Evolutionary conservation across 2,888 invertebrate genomes (phyloP).

Genomic region (Oeneis ivallda): DNA sequence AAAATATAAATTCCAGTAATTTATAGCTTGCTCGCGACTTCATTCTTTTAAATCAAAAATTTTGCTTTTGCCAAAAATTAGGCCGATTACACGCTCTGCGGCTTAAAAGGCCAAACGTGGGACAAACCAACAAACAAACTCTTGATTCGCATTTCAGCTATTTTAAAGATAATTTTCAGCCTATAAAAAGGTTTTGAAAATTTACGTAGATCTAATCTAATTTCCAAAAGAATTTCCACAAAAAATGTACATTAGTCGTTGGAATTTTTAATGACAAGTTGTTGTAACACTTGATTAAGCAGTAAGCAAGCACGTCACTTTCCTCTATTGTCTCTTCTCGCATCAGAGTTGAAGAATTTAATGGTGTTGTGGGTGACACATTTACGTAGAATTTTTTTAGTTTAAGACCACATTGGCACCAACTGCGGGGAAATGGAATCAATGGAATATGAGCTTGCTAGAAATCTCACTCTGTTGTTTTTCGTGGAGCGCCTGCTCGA

Average conservation of each 20-base stretch:
- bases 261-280: constrained; percentile 4
- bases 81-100: too few species aligned
- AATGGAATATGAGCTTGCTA: constrained; percentile 95
- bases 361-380: constrained; percentile 82
- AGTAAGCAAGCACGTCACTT: constrained; percentile 56
- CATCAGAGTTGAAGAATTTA: constrained; percentile 72
- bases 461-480: constrained; percentile 98
- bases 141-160: too few species aligned
- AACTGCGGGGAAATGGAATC: constrained; percentile 90
- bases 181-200: too few species aligned
- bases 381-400: constrained; percentile 79
- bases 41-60: too few species aligned
- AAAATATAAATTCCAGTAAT: too few species aligned
- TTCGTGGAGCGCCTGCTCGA: constrained; percentile 99
- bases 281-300: constrained; percentile 48
- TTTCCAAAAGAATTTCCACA: constrained; percentile 5
- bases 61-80: too few species aligned
- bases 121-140: too few species aligned
- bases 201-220: not conserved
- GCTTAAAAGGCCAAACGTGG: too few species aligned
- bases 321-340: constrained; percentile 65
- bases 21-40: too few species aligned
- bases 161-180: too few species aligned
- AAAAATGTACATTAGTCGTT: not conserved
- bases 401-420: constrained; percentile 79